These are phyloP conservation scores for Mythimna loreyi DNA, from an alignment of 2,888 invertebrate genomes.

Conservation along the genomic window DNA sequence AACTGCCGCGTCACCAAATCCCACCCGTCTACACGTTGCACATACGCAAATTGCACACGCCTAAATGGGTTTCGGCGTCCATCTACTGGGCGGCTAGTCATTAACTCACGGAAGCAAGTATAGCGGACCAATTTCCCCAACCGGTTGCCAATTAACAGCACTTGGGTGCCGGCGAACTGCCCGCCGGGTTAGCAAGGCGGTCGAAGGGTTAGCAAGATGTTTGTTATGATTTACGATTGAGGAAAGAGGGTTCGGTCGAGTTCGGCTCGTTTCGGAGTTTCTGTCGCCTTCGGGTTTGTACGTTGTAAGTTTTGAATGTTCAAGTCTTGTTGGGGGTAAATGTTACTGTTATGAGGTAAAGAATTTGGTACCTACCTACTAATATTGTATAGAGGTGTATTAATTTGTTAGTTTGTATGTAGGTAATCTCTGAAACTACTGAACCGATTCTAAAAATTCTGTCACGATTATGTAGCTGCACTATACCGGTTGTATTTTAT, in stretches of 20 bases:
- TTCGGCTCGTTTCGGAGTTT: constrained; percentile 54
- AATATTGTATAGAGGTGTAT: too few species aligned
- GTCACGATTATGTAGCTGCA: too few species aligned
- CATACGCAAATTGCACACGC: constrained; percentile 88
- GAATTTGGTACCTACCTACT: background rate
- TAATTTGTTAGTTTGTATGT: too few species aligned
- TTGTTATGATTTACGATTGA: constrained; percentile 88
- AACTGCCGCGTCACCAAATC: constrained; percentile 76
- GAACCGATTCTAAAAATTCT: too few species aligned
- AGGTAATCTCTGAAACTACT: too few species aligned
- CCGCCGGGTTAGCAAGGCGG: constrained; percentile 72
- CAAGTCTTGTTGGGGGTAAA: constrained; percentile 16
- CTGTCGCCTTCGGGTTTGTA: constrained; percentile 66
- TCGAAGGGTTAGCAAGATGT: constrained; percentile 88
- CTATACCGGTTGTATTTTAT: too few species aligned
- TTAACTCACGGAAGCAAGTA: constrained; percentile 89
- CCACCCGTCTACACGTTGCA: constrained; percentile 79
- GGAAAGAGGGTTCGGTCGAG: constrained; percentile 64
- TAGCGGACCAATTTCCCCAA: constrained; percentile 89
- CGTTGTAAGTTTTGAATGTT: constrained; percentile 55
- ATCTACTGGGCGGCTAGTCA: constrained; percentile 88
- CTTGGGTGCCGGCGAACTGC: constrained; percentile 79
- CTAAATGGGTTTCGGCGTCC: constrained; percentile 89
- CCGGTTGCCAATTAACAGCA: constrained; percentile 89
- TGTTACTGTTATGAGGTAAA: background rate